A percentile compares a stretch with the other conserved stretches of the same genome.
Conservation (phyloP, 2,888 invertebrate genomes). For the Alsophila aescularia region DNA sequence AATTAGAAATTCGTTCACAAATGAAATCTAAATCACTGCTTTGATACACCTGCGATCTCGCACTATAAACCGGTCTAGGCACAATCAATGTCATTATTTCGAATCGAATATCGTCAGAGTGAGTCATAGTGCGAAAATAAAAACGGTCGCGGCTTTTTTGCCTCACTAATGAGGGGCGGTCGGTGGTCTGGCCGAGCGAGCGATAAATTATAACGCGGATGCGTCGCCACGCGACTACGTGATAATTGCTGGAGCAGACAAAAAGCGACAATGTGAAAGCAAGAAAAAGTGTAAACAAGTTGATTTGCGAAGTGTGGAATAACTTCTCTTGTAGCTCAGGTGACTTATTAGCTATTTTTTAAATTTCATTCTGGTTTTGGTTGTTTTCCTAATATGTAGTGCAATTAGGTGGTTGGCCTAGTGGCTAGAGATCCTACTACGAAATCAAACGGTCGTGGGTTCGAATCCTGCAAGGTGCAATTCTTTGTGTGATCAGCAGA, state of each 20-base stretch:
- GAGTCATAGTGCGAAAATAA: slow-evolving; percentile 62
- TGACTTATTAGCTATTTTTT: neutral
- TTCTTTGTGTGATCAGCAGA: no score
- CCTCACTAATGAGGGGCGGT: slow-evolving; percentile 63
- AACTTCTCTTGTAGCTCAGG: neutral
- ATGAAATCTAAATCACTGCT: slow-evolving; percentile 12
- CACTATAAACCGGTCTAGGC: slow-evolving; percentile 29
- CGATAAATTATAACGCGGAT: slow-evolving; percentile 51
- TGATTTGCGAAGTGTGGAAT: neutral
- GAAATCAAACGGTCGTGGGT: no score
- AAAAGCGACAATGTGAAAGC: slow-evolving; percentile 35
- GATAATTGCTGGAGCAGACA: slow-evolving; percentile 44
- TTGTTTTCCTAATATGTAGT: no score
- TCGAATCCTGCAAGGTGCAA: no score
- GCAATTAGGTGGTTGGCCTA: no score
- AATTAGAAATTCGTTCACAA: slow-evolving; percentile 2
- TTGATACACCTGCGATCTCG: slow-evolving; percentile 17
- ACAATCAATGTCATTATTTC: slow-evolving; percentile 46
- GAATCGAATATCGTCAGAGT: slow-evolving; percentile 39
- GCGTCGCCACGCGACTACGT: slow-evolving; percentile 61
- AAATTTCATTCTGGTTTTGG: no score
- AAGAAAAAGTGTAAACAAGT: slow-evolving; percentile 30
- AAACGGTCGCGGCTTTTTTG: slow-evolving; percentile 55
- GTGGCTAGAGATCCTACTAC: no score
- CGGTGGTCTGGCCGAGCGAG: slow-evolving; percentile 46